Evolutionary conservation across 1,140 invertebrate genomes (phyloP).

Genomic region (Pseudomyrmex concolor): DNA sequence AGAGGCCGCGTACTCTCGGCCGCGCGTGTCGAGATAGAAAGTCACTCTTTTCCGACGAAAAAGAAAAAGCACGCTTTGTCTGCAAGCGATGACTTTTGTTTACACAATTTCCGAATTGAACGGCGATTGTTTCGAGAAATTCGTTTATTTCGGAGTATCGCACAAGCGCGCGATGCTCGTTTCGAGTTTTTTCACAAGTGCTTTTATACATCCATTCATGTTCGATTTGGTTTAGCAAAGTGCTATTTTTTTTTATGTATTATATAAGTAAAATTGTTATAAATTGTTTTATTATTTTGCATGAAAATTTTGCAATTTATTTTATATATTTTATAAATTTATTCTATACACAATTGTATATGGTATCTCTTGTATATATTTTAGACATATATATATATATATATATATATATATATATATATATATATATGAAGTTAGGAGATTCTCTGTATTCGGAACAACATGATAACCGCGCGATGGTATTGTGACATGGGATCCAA

Average conservation of each 20-base stretch:
- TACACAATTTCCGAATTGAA: neutral
- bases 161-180: conserved; percentile 4
- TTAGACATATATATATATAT: too few species aligned
- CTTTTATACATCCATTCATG: neutral
- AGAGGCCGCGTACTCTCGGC: conserved; percentile 15
- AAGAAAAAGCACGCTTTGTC: neutral
- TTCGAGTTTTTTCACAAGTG: neutral
- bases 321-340: too few species aligned
- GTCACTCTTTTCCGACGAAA: neutral
- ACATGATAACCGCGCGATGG: neutral
- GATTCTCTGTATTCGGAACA: neutral
- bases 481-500: conserved; percentile 1
- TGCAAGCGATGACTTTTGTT: conserved; percentile 6
- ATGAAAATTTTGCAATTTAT: too few species aligned
- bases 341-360: neutral
- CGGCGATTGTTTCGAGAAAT: neutral
- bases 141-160: neutral
- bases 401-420: too few species aligned
- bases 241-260: too few species aligned
- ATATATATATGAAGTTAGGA: too few species aligned
- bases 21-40: conserved; percentile 18
- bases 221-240: too few species aligned
- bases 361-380: neutral
- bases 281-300: too few species aligned
- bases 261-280: too few species aligned